Evolutionary conservation across 2,797 vertebrate species (phyloP).

Genomic region (Ctenopoma multispine): DNA sequence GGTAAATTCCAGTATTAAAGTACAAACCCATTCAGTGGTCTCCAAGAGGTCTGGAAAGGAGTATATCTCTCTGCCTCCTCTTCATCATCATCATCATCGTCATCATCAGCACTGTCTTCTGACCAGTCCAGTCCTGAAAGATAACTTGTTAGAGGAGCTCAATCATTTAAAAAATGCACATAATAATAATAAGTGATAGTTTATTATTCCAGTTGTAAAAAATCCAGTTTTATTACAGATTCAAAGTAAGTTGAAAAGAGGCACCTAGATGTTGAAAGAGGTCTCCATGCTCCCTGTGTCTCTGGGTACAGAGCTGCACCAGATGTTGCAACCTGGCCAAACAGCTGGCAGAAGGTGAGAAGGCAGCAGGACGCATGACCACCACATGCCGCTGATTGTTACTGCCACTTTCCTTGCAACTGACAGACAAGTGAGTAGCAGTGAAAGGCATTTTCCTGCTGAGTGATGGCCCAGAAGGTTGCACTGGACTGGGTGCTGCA

Average conservation of each 20-base stretch:
- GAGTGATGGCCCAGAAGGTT: conserved; percentile 86
- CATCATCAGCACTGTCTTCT: conserved; percentile 95
- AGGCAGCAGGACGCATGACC: conserved; percentile 92
- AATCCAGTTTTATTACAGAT: not conserved
- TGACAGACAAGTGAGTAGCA: conserved; percentile 80
- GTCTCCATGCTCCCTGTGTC: conserved; percentile 91
- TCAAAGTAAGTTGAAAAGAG: conserved; percentile 48
- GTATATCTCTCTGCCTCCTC: conserved; percentile 87
- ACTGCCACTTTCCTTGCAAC: conserved; percentile 78
- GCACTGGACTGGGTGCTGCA: conserved; percentile 89
- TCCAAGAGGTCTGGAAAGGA: conserved; percentile 90
- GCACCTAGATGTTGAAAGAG: conserved; percentile 98
- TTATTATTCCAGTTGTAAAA: not conserved
- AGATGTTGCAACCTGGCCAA: conserved; percentile 95
- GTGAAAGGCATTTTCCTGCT: conserved; percentile 88
- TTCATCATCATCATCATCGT: conserved; percentile 86
- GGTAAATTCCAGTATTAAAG: not conserved
- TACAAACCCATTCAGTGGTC: conserved; percentile 86
- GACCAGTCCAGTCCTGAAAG: conserved; percentile 97
- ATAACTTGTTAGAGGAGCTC: conserved; percentile 59
- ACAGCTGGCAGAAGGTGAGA: conserved; percentile 91
- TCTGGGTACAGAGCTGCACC: conserved; percentile 94
- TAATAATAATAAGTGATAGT: too few relatives aligned
- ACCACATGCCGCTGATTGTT: conserved; percentile 86
- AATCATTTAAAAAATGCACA: not conserved